These are phyloP conservation scores for Anoplius nigerrimus DNA, from an alignment of 2,888 invertebrate species.

Conservation along the genomic window DNA sequence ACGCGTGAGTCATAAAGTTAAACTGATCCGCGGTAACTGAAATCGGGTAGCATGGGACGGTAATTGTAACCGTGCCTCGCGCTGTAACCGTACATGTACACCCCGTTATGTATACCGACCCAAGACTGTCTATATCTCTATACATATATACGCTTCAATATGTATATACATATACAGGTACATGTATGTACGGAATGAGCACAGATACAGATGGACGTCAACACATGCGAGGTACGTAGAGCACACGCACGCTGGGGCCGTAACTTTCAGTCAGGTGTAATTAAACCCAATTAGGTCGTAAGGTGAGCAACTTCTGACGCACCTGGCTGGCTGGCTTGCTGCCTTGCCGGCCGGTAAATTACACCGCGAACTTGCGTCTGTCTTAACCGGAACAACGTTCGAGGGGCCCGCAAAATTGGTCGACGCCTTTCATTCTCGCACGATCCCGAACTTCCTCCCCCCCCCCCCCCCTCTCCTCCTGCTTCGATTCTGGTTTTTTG, in stretches of 20 bases:
- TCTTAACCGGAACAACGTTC: slow-evolving; percentile 38
- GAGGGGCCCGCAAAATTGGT: not conserved
- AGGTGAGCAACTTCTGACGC: slow-evolving; percentile 57
- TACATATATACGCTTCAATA: not conserved
- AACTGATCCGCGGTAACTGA: slow-evolving; percentile 23
- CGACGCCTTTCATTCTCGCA: too few relatives aligned
- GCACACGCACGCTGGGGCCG: slow-evolving; percentile 17
- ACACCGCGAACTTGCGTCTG: slow-evolving; percentile 37
- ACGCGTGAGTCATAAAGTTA: slow-evolving; percentile 10
- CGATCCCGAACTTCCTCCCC: too few relatives aligned
- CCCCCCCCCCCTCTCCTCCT: too few relatives aligned
- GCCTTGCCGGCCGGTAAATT: slow-evolving; percentile 54
- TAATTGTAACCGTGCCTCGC: slow-evolving; percentile 35
- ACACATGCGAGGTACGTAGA: too few relatives aligned
- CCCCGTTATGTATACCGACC: not conserved
- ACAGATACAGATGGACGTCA: too few relatives aligned
- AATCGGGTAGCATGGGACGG: slow-evolving; percentile 28
- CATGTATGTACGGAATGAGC: too few relatives aligned
- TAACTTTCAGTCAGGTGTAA: slow-evolving; percentile 54
- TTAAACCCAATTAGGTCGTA: slow-evolving; percentile 60
- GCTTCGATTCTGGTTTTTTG: too few relatives aligned
- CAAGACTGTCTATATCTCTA: not conserved
- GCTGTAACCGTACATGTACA: slow-evolving; percentile 2
- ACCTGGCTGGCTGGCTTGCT: slow-evolving; percentile 30
- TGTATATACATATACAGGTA: not conserved